Base-by-base conservation (phyloP, 2,113 vertebrate species). In the Hepsetus odoe region DNA sequence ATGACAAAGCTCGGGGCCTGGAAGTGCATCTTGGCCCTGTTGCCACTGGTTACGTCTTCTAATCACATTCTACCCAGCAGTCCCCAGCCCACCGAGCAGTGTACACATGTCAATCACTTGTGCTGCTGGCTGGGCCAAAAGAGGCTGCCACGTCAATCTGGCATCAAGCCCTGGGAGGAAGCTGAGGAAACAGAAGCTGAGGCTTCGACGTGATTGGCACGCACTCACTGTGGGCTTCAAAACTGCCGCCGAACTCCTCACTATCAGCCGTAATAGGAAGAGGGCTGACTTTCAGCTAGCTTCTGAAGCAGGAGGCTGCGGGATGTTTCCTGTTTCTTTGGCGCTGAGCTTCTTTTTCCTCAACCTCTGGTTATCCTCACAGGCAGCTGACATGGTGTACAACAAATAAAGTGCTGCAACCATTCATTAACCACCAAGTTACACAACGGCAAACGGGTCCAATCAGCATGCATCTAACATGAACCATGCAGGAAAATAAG, bases 121-220 rank as follows among this genome's bases (percentile, higher is more conserved):
- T 6, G 58, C 51, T 9, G 8, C 22, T 68, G 56, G 42, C 44
- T 49, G 40, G 49, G 56, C 22, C 22, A 18, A 79, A 53, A 32
- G 32, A 79, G 76, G 42, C 56, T 71, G 76, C 56, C 56, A 18
- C 61, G 68, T 72, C 56, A 64, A 40, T 72, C 76, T 79, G 20
- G 18, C 55, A 38, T 55, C 20, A 40, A 61, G 14, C 51, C 42
- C 69, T 72, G 68, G 58, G 58, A 65, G 35, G 58, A 79, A 65
- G 22, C 56, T 71, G 76, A 71, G 68, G 71, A 64, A 72, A 61
- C 77, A 82, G 79, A 83, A 82, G 84, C 79, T 78, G 82, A 77
- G 66, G 85, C 86, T 87, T 83, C 80, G 77, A 71, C 28, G 75
- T 84, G 86, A 88, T 81, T 87, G 84, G 88, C 87, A 90, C 73